Evolutionary conservation across 2,797 vertebrate species (phyloP).

Genomic region (Leucoraja ocellata): DNA sequence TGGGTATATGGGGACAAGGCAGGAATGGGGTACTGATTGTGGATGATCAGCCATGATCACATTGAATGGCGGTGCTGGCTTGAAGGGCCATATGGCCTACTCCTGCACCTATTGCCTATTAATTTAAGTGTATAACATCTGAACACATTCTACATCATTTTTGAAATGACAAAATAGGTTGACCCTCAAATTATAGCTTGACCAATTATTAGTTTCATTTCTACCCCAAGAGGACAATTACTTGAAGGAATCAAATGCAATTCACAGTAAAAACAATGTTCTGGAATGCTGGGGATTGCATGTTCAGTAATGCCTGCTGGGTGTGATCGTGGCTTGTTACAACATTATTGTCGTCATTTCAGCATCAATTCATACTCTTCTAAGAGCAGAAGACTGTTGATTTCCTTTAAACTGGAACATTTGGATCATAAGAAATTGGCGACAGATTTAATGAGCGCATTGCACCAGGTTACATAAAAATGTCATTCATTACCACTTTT

Average conservation of each 20-base stretch:
- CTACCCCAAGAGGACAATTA: neutral
- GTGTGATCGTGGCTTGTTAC: neutral
- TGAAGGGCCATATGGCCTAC: too few species aligned
- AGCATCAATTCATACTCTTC: neutral
- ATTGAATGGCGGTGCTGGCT: too few species aligned
- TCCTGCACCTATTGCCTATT: too few species aligned
- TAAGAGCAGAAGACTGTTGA: neutral
- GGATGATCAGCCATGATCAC: too few species aligned
- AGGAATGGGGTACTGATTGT: too few species aligned
- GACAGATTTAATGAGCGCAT: neutral
- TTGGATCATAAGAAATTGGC: neutral
- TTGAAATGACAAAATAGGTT: neutral
- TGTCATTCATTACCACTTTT: neutral
- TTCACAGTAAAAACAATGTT: neutral
- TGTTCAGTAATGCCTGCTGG: neutral
- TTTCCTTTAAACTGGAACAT: neutral
- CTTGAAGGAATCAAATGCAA: neutral
- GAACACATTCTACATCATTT: neutral
- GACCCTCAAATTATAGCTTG: neutral
- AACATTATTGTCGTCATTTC: neutral
- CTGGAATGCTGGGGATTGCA: neutral
- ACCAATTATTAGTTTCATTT: neutral
- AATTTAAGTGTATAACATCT: neutral
- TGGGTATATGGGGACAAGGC: too few species aligned
- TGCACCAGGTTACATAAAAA: neutral